Conservation (phyloP, 2,888 invertebrate species). For the Homarus gammarus region DNA sequence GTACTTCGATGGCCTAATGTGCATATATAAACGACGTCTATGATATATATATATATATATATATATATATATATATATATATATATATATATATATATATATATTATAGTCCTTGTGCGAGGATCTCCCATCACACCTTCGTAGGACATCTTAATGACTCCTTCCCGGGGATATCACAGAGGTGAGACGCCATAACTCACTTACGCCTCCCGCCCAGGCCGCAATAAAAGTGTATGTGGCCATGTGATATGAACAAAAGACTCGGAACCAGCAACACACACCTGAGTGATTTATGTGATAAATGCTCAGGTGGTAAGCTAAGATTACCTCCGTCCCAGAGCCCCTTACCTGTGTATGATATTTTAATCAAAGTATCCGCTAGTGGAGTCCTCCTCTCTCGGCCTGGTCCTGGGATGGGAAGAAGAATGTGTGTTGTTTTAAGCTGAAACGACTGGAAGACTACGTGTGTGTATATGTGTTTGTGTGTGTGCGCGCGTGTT, state of each 20-base stretch:
- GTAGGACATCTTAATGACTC: constrained; percentile 14
- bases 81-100: too few relatives aligned
- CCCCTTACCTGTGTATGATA: constrained; percentile 11
- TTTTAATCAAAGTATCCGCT: constrained; percentile 25
- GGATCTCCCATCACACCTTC: neutral
- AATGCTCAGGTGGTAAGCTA: constrained; percentile 36
- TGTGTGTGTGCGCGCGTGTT: too few relatives aligned
- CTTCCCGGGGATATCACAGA: constrained; percentile 29
- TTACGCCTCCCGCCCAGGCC: constrained; percentile 26
- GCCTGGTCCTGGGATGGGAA: too few relatives aligned
- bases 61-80: too few relatives aligned
- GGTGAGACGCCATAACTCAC: constrained; percentile 25
- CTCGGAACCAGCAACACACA: neutral
- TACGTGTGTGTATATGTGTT: too few relatives aligned
- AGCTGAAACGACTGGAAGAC: too few relatives aligned
- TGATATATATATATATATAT: too few relatives aligned
- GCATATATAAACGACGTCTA: too few relatives aligned
- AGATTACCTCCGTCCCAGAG: constrained; percentile 15
- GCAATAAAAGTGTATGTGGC: constrained; percentile 12
- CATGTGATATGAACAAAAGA: constrained; percentile 45
- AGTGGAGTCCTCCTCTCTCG: too few relatives aligned
- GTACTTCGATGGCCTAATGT: too few relatives aligned
- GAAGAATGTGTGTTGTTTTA: too few relatives aligned
- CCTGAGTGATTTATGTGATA: constrained; percentile 33
- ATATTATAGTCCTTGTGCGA: neutral